A percentile compares a stretch with the other conserved stretches of the same genome.
Conservation (phyloP, 1,140 invertebrate genomes). For the Anastrepha obliqua region DNA sequence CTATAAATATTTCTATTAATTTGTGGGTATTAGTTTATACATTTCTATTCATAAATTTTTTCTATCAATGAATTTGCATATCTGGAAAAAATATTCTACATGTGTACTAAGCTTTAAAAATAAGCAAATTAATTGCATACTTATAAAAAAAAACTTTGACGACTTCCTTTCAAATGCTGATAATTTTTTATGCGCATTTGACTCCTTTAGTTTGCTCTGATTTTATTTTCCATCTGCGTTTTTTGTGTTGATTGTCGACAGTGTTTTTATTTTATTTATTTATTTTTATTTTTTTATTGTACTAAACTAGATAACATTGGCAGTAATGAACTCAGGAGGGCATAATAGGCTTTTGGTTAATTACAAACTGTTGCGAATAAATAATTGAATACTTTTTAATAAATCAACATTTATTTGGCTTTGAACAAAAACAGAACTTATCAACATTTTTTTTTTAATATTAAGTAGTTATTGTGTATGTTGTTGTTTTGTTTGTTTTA, state of each 20-base stretch:
- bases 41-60: too few species aligned
- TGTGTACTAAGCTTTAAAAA: conserved; percentile 1
- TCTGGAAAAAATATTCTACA: neutral
- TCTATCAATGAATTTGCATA: neutral
- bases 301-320: conserved; percentile 1
- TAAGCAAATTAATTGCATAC: neutral
- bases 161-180: conserved; percentile 57
- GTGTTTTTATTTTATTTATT: neutral
- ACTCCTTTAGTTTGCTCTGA: neutral
- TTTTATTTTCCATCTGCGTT: neutral
- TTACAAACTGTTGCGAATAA: neutral
- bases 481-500: too few species aligned
- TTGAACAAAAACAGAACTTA: too few species aligned
- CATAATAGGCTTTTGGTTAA: neutral
- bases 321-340: conserved; percentile 32
- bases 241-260: neutral
- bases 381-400: neutral
- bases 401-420: neutral
- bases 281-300: neutral
- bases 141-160: conserved; percentile 1
- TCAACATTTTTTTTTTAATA: too few species aligned
- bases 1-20: too few species aligned
- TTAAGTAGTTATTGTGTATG: too few species aligned
- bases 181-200: conserved; percentile 57
- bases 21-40: too few species aligned